phyloP scores from a whole-genome alignment of 2,113 vertebrate genomes.

The Dromaius novaehollandiae region DNA sequence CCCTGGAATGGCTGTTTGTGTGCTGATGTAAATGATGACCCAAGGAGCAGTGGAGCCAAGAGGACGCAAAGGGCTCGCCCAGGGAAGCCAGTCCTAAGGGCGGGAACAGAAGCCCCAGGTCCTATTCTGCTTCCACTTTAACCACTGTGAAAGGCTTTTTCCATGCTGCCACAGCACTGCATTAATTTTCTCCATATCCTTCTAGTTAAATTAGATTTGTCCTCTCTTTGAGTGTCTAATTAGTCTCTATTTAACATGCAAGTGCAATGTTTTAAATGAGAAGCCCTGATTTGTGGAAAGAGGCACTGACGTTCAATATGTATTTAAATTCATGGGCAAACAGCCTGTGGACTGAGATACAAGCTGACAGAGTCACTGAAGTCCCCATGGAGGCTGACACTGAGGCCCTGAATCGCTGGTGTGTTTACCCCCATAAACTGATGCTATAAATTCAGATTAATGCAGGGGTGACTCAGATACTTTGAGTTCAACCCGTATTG shows the following conservation, averaged over 20 bases:
- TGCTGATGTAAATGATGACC: neutral
- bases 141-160: neutral
- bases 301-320: neutral
- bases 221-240: constrained; percentile 39
- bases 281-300: constrained; percentile 34
- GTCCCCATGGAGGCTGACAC: neutral
- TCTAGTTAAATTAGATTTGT: constrained; percentile 36
- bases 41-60: neutral
- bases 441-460: neutral
- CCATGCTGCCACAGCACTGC: neutral
- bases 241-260: constrained; percentile 47
- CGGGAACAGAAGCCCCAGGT: neutral
- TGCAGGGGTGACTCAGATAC: neutral
- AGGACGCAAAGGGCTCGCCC: neutral
- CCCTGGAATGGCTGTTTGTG: neutral
- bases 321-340: constrained; percentile 16
- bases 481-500: neutral
- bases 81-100: neutral
- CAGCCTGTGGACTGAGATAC: constrained; percentile 3
- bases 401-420: neutral
- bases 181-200: constrained; percentile 26
- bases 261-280: constrained; percentile 21
- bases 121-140: neutral
- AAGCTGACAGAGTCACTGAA: neutral
- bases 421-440: neutral